Conservation (phyloP, 2,888 invertebrate species). For the Digitonthophagus gazella region DNA sequence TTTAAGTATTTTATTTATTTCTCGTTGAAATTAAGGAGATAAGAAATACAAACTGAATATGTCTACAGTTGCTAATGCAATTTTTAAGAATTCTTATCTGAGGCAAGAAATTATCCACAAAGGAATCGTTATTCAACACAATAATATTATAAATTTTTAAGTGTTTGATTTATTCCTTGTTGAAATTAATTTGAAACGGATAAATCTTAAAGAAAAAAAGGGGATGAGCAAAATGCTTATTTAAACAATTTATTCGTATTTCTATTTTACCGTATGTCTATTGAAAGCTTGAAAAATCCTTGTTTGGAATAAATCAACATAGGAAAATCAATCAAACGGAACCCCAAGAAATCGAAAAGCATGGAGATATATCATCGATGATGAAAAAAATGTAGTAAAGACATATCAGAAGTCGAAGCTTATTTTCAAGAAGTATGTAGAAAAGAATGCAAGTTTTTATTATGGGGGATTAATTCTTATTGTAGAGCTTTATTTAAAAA, state of each 20-base stretch:
- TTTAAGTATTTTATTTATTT: too few species aligned
- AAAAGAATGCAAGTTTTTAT: conserved; percentile 71
- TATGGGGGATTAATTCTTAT: conserved; percentile 82
- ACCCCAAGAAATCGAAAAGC: conserved; percentile 67
- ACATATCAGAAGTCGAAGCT: conserved; percentile 76
- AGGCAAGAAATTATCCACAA: too few species aligned
- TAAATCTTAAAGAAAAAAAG: conserved; percentile 1
- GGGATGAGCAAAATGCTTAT: conserved; percentile 23
- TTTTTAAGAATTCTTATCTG: too few species aligned
- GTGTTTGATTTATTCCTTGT: too few species aligned
- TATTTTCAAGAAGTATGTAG: conserved; percentile 82
- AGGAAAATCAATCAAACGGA: conserved; percentile 57
- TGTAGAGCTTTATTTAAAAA: conserved; percentile 67
- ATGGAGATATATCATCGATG: conserved; percentile 91
- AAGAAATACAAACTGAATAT: too few species aligned
- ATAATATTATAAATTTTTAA: too few species aligned
- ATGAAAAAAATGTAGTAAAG: conserved; percentile 82
- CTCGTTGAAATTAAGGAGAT: too few species aligned
- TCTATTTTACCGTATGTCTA: too few species aligned
- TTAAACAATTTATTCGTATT: conserved; percentile 25
- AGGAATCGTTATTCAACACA: too few species aligned
- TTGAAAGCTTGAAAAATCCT: conserved; percentile 48
- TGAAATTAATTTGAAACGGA: background rate
- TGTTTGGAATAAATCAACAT: conserved; percentile 44
- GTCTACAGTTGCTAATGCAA: too few species aligned